A percentile compares a stretch with the other conserved stretches of the same genome.
Evolutionary conservation across 2,113 vertebrate genomes (phyloP).

Genomic region (Pituophis catenifer): DNA sequence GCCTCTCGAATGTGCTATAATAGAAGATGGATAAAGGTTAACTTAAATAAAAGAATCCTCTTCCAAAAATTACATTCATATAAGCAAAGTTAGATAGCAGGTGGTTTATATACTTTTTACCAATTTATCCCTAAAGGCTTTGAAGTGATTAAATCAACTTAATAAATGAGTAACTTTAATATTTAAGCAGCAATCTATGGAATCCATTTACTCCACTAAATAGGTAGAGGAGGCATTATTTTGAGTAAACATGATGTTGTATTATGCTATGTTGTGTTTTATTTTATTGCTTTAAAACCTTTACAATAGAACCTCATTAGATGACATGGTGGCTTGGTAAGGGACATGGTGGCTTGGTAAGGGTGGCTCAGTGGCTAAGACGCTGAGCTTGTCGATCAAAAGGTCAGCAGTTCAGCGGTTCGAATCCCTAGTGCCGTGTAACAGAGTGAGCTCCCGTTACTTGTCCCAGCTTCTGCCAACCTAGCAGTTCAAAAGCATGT

Average conservation of each 20-base stretch:
- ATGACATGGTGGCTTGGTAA: too few species aligned
- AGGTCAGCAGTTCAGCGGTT: too few species aligned
- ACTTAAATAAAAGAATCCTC: background rate
- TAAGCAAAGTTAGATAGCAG: background rate
- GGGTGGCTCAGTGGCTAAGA: too few species aligned
- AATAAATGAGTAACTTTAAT: background rate
- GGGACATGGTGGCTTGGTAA: too few species aligned
- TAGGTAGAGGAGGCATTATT: background rate
- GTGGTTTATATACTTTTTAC: background rate
- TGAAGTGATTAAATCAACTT: background rate
- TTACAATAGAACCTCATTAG: background rate
- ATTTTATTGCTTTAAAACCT: background rate
- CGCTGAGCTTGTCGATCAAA: too few species aligned
- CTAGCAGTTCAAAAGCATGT: too few species aligned
- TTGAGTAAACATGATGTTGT: background rate
- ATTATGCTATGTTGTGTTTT: background rate
- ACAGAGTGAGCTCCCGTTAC: too few species aligned
- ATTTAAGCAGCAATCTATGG: background rate
- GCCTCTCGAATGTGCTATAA: too few species aligned
- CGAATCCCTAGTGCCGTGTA: too few species aligned
- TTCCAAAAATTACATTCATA: background rate
- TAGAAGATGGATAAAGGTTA: background rate
- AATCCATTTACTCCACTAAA: background rate
- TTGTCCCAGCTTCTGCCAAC: too few species aligned
- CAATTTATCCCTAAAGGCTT: background rate